Base-by-base conservation (phyloP, 2,113 vertebrate species). In the Climacteris rufus region DNA sequence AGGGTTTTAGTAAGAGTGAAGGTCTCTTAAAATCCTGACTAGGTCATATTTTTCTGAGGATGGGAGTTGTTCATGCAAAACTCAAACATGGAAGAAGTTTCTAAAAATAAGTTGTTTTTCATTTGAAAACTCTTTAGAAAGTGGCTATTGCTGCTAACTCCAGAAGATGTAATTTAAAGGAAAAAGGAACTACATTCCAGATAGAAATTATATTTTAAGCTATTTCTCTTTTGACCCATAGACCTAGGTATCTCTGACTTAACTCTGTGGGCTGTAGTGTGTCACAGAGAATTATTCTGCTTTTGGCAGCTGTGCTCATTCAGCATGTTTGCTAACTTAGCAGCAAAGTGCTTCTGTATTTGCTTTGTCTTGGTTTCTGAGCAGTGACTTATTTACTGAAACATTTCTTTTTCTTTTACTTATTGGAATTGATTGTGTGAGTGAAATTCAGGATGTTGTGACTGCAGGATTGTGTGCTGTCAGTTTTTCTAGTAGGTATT, bases 141-240 rank as follows among this genome's bases (percentile, higher is more conserved):
- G 81, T 96, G 87, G 54, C 95, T 96, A 97, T 96, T 96, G 93
- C 91, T 89, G 60, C 60, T 71, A 68, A 83, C 94, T 87, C 75
- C 54, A 80, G 87, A 91, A 97, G 95, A 89, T 96, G 95, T 78
- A 93, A 97, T 92, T 96, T 94, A 81, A 88, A 94, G 81, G 90
- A 57, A 94, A 87, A 97, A 95, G 33, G 89, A 97, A 89, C 61
- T 90, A 77, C 95, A 96, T 97, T 96, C 83, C 84, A 74, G 66
- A 97, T 93, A 95, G 95, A 96, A 97, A 91, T 97, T 97, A 93
- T 95, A 60, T 94, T 97, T 97, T 97, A 96, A 97, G 91, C 87
- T 85, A 61, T 96, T 96, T 90, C 83, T 97, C 89, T 90, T 94
- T 91, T 97, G 96, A 97, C 96, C 92, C 74, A 82, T 90, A 97